Percentiles rank a stretch among this genome's conserved stretches.
phyloP scores from a whole-genome alignment of 2,113 vertebrate species.

The Tupaia tana region DNA sequence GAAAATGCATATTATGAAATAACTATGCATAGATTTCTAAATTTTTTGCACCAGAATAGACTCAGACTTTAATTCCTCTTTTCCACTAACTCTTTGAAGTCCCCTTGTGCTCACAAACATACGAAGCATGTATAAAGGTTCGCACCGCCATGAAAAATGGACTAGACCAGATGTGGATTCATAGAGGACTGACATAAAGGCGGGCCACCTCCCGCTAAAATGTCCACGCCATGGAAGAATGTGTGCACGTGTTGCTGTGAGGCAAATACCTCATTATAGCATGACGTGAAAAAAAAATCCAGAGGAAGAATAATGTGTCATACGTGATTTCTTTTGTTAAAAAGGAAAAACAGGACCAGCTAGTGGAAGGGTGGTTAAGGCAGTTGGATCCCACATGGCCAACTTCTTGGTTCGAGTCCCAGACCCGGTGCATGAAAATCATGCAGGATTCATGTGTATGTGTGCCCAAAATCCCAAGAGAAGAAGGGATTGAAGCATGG shows the following conservation, averaged over 20 bases:
- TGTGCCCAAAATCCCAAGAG: too few relatives aligned
- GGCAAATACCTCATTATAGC: neutral
- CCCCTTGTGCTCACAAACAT: neutral
- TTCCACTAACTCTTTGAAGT: too few relatives aligned
- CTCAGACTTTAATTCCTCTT: too few relatives aligned
- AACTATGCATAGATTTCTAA: too few relatives aligned
- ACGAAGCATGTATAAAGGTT: neutral
- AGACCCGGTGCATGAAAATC: too few relatives aligned
- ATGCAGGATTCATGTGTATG: too few relatives aligned
- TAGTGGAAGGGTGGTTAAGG: too few relatives aligned
- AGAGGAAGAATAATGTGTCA: neutral
- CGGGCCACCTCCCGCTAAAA: neutral
- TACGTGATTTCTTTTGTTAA: neutral
- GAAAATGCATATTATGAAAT: too few relatives aligned
- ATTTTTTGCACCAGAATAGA: too few relatives aligned
- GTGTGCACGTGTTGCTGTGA: neutral
- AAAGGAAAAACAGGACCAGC: neutral
- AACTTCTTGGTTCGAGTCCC: too few relatives aligned
- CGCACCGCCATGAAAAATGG: neutral
- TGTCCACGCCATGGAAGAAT: neutral
- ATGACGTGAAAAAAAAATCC: neutral
- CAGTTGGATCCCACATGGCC: too few relatives aligned
- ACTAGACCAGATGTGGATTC: neutral
- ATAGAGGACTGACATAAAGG: neutral
- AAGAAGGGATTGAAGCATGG: too few relatives aligned